These are phyloP conservation scores for Yponomeuta plumbellus DNA, from an alignment of 2,888 invertebrate species.

Conservation along the genomic window DNA sequence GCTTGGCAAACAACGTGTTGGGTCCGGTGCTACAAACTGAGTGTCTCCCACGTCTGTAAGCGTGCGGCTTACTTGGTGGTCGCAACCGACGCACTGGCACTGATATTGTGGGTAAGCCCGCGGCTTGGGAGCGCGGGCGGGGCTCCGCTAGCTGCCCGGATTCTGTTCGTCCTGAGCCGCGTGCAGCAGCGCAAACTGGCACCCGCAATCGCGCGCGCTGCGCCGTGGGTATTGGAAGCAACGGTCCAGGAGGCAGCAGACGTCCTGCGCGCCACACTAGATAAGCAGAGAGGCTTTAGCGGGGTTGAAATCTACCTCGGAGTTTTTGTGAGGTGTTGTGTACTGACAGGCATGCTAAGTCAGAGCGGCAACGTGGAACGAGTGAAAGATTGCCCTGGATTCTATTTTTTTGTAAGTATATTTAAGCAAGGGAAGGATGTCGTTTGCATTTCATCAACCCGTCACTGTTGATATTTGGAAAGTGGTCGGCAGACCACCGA, in stretches of 20 bases:
- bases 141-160: conserved; percentile 76
- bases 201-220: conserved; percentile 89
- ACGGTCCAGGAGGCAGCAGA: conserved; percentile 91
- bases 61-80: conserved; percentile 67
- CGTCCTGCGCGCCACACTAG: conserved; percentile 79
- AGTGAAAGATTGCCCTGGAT: too few relatives aligned
- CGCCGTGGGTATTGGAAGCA: conserved; percentile 91
- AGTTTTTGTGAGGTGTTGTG: too few relatives aligned
- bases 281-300: conserved; percentile 44
- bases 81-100: conserved; percentile 68
- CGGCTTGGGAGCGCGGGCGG: conserved; percentile 67
- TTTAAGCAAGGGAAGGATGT: too few relatives aligned
- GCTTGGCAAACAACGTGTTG: neutral
- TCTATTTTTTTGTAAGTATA: too few relatives aligned
- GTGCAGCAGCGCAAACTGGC: conserved; percentile 93
- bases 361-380: too few relatives aligned
- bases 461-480: too few relatives aligned
- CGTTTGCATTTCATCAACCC: too few relatives aligned
- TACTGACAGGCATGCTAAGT: too few relatives aligned
- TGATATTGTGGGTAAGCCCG: conserved; percentile 64
- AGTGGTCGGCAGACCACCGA: too few relatives aligned
- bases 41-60: neutral
- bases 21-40: neutral
- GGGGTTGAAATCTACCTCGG: neutral
- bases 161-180: conserved; percentile 81